These are phyloP conservation scores for Cataglyphis hispanica DNA, from an alignment of 1,140 invertebrate genomes.

Conservation along the genomic window DNA sequence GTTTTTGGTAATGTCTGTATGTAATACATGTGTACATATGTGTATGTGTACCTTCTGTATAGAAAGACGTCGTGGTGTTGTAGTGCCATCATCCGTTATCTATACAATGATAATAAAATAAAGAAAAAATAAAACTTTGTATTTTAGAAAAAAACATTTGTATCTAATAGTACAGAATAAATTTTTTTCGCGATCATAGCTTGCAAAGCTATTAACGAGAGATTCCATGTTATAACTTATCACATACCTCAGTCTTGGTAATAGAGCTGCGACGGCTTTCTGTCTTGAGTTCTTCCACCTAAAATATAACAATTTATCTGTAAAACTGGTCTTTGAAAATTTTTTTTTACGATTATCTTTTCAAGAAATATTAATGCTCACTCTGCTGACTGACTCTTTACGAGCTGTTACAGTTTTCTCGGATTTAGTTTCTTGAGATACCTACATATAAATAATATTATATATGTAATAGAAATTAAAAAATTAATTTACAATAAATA, in stretches of 20 bases:
- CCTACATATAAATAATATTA: constrained; percentile 33
- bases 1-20: constrained; percentile 4
- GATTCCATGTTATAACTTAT: not conserved
- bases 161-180: not conserved
- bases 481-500: constrained; percentile 20
- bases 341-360: not conserved
- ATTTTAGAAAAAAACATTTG: not conserved
- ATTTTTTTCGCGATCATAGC: not conserved
- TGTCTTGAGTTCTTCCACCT: constrained; percentile 82
- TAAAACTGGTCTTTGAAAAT: not conserved
- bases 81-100: constrained; percentile 74
- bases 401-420: constrained; percentile 78
- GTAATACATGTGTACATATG: not conserved
- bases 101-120: constrained; percentile 43
- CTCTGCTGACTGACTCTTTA: constrained; percentile 82
- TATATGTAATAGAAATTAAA: not conserved
- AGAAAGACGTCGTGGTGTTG: constrained; percentile 79
- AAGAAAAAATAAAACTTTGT: constrained; percentile 13
- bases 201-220: not conserved
- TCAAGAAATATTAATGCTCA: constrained; percentile 61
- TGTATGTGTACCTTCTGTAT: constrained; percentile 79
- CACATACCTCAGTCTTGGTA: constrained; percentile 80
- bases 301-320: not conserved
- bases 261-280: constrained; percentile 85
- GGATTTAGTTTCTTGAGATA: constrained; percentile 76